Conservation (phyloP, 2,888 invertebrate genomes). For the Blastobasis adustella region DNA sequence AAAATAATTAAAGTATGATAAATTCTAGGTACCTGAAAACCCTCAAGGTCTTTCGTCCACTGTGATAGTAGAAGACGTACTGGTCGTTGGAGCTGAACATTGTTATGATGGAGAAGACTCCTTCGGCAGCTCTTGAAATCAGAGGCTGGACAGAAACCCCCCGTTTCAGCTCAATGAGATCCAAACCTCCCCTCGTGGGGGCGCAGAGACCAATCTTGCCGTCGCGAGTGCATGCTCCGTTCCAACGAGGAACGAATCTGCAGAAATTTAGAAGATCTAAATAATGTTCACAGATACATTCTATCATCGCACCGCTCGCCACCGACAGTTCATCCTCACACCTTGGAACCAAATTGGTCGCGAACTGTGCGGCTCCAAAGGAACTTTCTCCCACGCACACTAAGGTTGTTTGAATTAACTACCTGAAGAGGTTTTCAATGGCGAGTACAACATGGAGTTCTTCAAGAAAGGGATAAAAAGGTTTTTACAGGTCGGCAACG, state of each 20-base stretch:
- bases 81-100: slow-evolving; percentile 95
- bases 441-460: too few species aligned
- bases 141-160: slow-evolving; percentile 92
- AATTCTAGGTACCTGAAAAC: slow-evolving; percentile 83
- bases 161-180: slow-evolving; percentile 92
- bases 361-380: too few species aligned
- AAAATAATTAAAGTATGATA: too few species aligned
- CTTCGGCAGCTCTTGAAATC: slow-evolving; percentile 96
- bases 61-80: slow-evolving; percentile 97
- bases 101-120: slow-evolving; percentile 96
- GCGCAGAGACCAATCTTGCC: slow-evolving; percentile 95
- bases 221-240: slow-evolving; percentile 89
- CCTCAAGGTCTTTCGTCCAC: slow-evolving; percentile 93
- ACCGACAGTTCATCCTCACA: too few species aligned
- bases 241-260: slow-evolving; percentile 90
- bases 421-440: too few species aligned
- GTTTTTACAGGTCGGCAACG: too few species aligned
- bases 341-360: too few species aligned
- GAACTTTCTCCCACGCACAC: too few species aligned
- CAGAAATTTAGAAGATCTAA: not conserved
- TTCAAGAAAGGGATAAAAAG: too few species aligned
- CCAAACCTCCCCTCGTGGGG: slow-evolving; percentile 93
- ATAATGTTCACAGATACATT: too few species aligned
- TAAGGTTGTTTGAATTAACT: too few species aligned
- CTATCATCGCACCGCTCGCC: too few species aligned